Evolutionary conservation across 2,888 invertebrate genomes (phyloP), one percentile per base, ranked within the genome.

Genomic region (Eupelmus urozonus): DNA sequence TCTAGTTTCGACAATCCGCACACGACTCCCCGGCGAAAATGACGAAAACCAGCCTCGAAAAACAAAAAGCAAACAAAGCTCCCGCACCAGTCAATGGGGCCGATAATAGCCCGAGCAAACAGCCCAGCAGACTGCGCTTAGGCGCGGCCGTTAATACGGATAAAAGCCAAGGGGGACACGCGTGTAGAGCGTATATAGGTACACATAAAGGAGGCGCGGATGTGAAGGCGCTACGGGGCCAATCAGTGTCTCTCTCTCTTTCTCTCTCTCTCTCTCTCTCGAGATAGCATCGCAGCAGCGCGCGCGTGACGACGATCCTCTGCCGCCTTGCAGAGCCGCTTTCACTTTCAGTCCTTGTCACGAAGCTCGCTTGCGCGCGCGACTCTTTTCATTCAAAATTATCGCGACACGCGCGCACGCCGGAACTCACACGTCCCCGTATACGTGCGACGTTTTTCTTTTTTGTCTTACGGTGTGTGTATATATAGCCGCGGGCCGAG

Each of bases 231-330:
- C 57, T 29, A 23, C 29, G 53, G 65, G 65, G 63, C 65, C 65
- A 73, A 66, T 45, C 63, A 49, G 65, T 66, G 73, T 73, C 55
- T 34, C 13, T n/a, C n/a, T n/a, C n/a, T n/a, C n/a, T n/a, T n/a
- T n/a, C n/a, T n/a, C n/a, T n/a, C n/a, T n/a, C n/a, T n/a, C n/a
- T n/a, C n/a, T n/a, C n/a, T n/a, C n/a, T n/a, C n/a, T n/a, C n/a
- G n/a, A n/a, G n/a, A n/a, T n/a, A n/a, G n/a, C n/a, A n/a, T n/a
- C n/a, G n/a, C n/a, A n/a, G n/a, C n/a, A 34, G 34, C 34, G 34
- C 34, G 34, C 34, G 42, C 70, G 34, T 23, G 25, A 57, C 57
- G 57, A 34, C n/a, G 20, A 20, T 40, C 45, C 34, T 40, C 60
- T 18, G 60, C 25, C 57, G 9, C 20, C 5, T 9, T 34, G 34